Conservation (phyloP, 2,797 vertebrate genomes). For the Protosalanx chinensis region DNA sequence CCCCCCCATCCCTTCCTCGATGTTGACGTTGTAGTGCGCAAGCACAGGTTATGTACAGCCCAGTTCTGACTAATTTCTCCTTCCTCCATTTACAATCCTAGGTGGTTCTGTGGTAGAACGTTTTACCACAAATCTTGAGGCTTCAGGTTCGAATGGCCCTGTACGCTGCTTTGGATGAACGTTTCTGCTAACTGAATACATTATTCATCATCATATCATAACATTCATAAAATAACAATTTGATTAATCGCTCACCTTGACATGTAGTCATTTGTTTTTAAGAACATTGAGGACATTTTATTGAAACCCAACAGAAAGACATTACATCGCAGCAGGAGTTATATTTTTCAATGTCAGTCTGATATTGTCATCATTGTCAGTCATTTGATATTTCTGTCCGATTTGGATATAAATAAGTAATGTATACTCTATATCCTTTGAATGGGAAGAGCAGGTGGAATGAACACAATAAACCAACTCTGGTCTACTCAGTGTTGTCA, state of each 20-base stretch:
- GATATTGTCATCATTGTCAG: slow-evolving; percentile 24
- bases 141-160: too few relatives aligned
- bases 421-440: slow-evolving; percentile 7
- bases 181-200: too few relatives aligned
- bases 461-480: background rate
- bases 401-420: slow-evolving; percentile 22
- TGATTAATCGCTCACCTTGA: too few relatives aligned
- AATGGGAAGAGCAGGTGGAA: slow-evolving; percentile 28
- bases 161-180: too few relatives aligned
- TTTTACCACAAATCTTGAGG: too few relatives aligned
- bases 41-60: background rate
- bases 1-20: background rate
- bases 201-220: too few relatives aligned
- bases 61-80: background rate
- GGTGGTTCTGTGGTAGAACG: too few relatives aligned
- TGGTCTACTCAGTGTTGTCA: background rate
- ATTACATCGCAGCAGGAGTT: slow-evolving; percentile 26
- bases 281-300: background rate
- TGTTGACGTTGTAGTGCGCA: background rate
- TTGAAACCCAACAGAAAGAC: slow-evolving; percentile 15
- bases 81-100: too few relatives aligned
- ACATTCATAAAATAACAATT: too few relatives aligned
- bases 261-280: too few relatives aligned
- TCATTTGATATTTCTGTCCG: slow-evolving; percentile 31
- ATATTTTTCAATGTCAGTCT: slow-evolving; percentile 9